Evolutionary conservation across 2,797 vertebrate species (phyloP).

Genomic region (Bovichtus variegatus): DNA sequence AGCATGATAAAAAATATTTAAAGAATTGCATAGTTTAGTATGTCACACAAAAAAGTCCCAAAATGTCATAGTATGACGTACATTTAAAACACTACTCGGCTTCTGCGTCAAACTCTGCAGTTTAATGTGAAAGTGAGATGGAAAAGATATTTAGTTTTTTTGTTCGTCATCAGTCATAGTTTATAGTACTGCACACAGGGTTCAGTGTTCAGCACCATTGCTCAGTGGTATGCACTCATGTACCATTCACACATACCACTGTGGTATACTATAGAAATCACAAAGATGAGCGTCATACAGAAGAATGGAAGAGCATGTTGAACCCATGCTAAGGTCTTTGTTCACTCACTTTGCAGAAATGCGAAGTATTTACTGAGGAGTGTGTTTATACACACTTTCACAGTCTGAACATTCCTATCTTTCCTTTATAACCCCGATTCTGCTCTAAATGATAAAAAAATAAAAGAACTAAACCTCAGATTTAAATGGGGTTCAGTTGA

Average conservation of each 20-base stretch:
- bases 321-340: background rate
- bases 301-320: background rate
- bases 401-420: background rate
- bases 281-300: background rate
- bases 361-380: background rate
- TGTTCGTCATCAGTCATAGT: no score
- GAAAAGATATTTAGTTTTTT: no score
- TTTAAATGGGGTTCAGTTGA: slow-evolving; percentile 1
- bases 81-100: no score
- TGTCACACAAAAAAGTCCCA: no score
- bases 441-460: slow-evolving; percentile 3
- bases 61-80: no score
- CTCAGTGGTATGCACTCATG: no score
- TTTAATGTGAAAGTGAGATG: no score
- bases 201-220: no score
- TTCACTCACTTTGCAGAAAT: background rate
- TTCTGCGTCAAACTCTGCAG: no score
- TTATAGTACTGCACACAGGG: background rate
- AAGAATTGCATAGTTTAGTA: no score
- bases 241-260: background rate
- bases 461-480: background rate
- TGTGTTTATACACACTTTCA: background rate
- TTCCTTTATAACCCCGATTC: background rate
- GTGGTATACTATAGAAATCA: background rate
- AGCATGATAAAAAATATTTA: no score